Evolutionary conservation across 92 coral and sea anemone genomes (phyloP).

Genomic region (Epizoanthus illoricatus): DNA sequence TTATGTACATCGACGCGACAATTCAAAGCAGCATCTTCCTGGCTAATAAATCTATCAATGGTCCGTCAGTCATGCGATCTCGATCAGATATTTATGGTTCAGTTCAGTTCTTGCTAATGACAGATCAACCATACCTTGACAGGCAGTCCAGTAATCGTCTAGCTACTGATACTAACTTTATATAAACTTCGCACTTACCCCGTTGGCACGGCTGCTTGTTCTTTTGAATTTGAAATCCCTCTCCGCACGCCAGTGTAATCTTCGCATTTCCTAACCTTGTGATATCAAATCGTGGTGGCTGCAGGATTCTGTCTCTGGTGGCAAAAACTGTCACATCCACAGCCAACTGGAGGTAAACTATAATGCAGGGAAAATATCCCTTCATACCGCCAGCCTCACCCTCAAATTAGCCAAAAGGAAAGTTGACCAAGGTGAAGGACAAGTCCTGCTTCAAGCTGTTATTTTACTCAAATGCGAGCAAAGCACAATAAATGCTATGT

Average conservation of each 20-base stretch:
- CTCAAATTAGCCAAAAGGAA: background rate
- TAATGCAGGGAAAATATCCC: background rate
- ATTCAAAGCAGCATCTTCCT: background rate
- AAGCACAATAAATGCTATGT: constrained; percentile 7
- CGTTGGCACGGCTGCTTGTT: constrained; percentile 11
- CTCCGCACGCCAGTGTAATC: constrained; percentile 30
- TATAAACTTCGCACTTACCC: constrained; percentile 2
- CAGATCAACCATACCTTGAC: too few species aligned
- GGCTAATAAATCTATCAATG: background rate
- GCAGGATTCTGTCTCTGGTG: background rate
- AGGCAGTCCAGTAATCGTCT: too few species aligned
- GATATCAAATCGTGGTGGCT: constrained; percentile 26
- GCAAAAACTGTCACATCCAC: background rate
- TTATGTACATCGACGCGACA: too few species aligned
- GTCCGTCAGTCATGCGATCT: constrained; percentile 1
- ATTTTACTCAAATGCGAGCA: constrained; percentile 9
- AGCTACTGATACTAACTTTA: background rate
- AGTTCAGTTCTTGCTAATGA: background rate
- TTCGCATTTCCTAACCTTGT: constrained; percentile 18
- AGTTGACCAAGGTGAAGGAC: background rate
- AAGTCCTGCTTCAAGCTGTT: constrained; percentile 2
- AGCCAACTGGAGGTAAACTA: background rate
- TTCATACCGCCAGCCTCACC: constrained; percentile 3
- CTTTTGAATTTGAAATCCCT: constrained; percentile 32
- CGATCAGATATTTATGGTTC: background rate